Base-by-base conservation (phyloP, 2,888 invertebrate species). In the Drosophila atripex region DNA sequence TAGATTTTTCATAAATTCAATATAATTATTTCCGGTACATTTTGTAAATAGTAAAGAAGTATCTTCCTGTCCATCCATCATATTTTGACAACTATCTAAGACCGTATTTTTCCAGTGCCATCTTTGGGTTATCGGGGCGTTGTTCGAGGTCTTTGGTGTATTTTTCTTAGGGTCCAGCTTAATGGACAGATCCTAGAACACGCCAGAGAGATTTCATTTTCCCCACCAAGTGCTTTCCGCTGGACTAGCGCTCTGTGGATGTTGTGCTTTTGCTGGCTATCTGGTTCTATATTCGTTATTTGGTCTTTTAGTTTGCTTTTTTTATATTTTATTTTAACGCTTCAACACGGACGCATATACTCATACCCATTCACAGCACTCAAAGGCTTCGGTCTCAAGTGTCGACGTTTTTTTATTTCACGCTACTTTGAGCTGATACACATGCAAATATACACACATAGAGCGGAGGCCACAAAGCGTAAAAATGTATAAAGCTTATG, bases 401-500 rank as follows among this genome's bases (percentile, higher is more conserved):
- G 70, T 54, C 63, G 60, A 72, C 66, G 56, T 59, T 69, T 73
- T 18, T 77, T 75, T 53, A 76, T 68, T 68, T 71, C 65, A 73
- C 63, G 80, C 75, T 68, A 75, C 75, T 78, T 74, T 73, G 68
- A 60, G 60, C 58, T 70, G 82, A 80, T 77, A 73, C 72, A 65
- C 64, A 77, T 77, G 75, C 59, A 71, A 80, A 60, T 64, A 64
- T 59, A 68, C 46, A 38, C 51, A 46, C 64, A 68, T 49, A 69
- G 76, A 50, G 46, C 63, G 50, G 58, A 66, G 64, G 76, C 84
- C 85, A 76, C 87, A 84, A 64, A 77, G 66, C 71, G 78, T 76
- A 74, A 80, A 77, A 76, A 76, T 80, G 72, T 73, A 78, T 74
- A 78, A 77, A 71, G 85, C 87, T 75, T 77, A 66, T 72, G 66